These are phyloP conservation scores for Copsychus sechellarum DNA, from an alignment of 2,113 vertebrate genomes.

Conservation along the genomic window DNA sequence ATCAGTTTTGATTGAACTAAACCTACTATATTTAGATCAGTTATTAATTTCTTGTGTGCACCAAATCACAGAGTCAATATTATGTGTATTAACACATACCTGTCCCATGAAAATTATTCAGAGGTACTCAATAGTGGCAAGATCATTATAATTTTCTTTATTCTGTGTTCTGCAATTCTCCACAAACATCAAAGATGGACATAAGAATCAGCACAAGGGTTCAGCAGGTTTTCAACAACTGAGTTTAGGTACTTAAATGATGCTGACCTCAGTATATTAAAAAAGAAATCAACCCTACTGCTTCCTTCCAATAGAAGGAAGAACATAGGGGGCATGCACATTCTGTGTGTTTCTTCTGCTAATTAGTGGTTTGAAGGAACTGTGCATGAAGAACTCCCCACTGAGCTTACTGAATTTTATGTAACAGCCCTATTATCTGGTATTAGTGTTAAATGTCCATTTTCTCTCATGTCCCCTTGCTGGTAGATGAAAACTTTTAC, in stretches of 20 bases:
- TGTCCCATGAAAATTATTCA: background rate
- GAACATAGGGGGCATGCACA: background rate
- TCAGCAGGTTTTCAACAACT: background rate
- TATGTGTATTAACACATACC: background rate
- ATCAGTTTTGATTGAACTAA: background rate
- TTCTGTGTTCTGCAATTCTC: background rate
- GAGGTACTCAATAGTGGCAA: background rate
- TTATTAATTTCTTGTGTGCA: background rate
- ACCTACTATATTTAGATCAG: background rate
- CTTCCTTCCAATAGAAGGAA: constrained; percentile 4
- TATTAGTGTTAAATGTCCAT: constrained; percentile 53
- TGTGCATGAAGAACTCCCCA: background rate
- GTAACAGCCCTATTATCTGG: constrained; percentile 50
- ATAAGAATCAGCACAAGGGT: background rate
- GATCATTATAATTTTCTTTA: background rate
- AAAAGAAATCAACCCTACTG: background rate
- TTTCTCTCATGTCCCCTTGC: background rate
- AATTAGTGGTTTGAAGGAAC: constrained; percentile 31
- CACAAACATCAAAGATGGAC: background rate
- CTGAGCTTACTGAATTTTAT: constrained; percentile 33
- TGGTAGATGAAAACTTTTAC: background rate
- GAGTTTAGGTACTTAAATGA: background rate
- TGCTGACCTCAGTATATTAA: background rate
- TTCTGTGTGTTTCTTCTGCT: constrained; percentile 6
- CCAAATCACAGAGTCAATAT: background rate